Evolutionary conservation across 2,888 invertebrate species (phyloP), one percentile per base, ranked within the genome.

Genomic region (Strigamia crassipes): DNA sequence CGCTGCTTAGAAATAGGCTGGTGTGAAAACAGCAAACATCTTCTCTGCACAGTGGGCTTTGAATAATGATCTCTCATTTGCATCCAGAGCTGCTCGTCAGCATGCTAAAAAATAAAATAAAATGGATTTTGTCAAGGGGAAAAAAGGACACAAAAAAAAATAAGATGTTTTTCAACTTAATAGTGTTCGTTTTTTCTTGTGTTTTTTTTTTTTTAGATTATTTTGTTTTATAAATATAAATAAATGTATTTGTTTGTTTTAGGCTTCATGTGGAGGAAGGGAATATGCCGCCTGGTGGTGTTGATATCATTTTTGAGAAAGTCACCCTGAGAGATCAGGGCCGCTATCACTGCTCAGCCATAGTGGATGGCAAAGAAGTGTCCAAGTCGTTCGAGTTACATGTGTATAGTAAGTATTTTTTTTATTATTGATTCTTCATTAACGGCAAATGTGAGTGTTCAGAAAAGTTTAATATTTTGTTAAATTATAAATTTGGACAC

Each of bases 301-400:
- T 81, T 34, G 73, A 77, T 41, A 34, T 81, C 41, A 38, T 81
- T 42, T 73, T 81, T 27, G 81, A 81, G 34, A 51, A 41, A 41
- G 41, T 81, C 10, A 81, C 31, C n/a, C 31, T 41, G 41, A 27
- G 81, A 23, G 81, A 81, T 34, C 73, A 81, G 84, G 90, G 90
- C 78, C 88, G 87, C 82, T 90, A 90, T 88, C 87, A 87, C 27
- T 90, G 90, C 85, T 87, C 87, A 81, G 87, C 87, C 18, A 84
- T 83, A 51, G 84, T 86, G 1, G 86, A 86, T 66, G 85, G 85
- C 6, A 81, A 83, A 38, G 84, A 86, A 83, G 85, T 84, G 5
- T 83, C 83, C 31, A 84, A 83, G 4, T 80, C 83, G 1, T 86
- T 87, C 82, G 82, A 84, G 15, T 85, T 87, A 31, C 81, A 84